Conservation (phyloP, 2,888 invertebrate genomes). For the Melipona beecheii region DNA sequence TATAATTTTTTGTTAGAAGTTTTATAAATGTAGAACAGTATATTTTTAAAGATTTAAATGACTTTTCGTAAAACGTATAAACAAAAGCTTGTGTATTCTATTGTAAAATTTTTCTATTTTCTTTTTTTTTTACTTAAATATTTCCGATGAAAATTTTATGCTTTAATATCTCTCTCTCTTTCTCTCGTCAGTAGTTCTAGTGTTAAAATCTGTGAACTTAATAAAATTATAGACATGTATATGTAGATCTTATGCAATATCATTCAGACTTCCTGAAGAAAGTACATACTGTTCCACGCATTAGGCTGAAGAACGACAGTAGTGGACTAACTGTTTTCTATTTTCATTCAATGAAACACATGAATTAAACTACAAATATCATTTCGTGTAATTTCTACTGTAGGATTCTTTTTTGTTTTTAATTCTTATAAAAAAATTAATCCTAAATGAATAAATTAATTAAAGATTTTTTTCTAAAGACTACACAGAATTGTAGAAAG, state of each 20-base stretch:
- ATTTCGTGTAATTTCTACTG: neutral
- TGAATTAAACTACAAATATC: slow-evolving; percentile 7
- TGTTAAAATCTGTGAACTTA: neutral
- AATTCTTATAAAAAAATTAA: no score
- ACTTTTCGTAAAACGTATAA: no score
- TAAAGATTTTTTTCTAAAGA: neutral
- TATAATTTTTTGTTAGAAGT: no score
- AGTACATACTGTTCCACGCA: slow-evolving; percentile 12
- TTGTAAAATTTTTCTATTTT: no score
- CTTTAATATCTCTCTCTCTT: no score
- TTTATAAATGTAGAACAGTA: no score
- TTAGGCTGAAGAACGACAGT: neutral
- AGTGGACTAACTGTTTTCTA: slow-evolving; percentile 8
- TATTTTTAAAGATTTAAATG: no score
- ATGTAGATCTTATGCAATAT: slow-evolving; percentile 39
- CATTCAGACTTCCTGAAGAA: slow-evolving; percentile 45
- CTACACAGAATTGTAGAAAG: neutral
- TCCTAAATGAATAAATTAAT: neutral
- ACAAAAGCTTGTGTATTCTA: no score
- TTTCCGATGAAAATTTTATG: no score
- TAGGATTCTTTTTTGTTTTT: neutral
- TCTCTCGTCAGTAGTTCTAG: no score
- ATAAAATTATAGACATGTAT: neutral
- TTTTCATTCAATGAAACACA: slow-evolving; percentile 29
- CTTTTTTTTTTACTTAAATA: no score